Evolutionary conservation across 2,113 vertebrate genomes (phyloP).

Genomic region (Drymodes brunneopygia): DNA sequence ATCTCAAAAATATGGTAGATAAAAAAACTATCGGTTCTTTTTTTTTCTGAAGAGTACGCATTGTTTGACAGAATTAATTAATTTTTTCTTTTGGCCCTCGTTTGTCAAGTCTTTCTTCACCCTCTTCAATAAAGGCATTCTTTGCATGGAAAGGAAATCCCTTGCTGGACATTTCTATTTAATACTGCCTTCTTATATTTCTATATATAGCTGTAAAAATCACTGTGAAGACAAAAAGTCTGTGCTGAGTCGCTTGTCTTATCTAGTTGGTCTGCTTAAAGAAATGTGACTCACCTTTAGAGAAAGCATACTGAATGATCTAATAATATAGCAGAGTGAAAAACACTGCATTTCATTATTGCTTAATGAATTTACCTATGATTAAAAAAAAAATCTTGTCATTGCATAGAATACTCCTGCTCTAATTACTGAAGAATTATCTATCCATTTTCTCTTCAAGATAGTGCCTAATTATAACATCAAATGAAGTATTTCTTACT

Average conservation of each 20-base stretch:
- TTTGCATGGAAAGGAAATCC: neutral
- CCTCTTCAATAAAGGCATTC: neutral
- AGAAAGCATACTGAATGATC: neutral
- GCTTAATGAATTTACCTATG: neutral
- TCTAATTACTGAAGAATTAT: neutral
- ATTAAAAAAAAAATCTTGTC: neutral
- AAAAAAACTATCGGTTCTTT: neutral
- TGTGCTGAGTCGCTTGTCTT: neutral
- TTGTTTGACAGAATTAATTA: neutral
- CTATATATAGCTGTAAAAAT: neutral
- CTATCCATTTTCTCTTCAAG: neutral
- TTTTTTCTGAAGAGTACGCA: neutral
- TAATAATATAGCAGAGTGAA: neutral
- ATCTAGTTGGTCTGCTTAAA: neutral
- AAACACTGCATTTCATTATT: neutral
- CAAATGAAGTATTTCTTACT: neutral
- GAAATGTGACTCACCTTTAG: neutral
- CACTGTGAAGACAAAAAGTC: neutral
- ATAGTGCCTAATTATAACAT: neutral
- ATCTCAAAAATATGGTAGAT: neutral
- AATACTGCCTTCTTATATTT: neutral
- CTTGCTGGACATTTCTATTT: neutral
- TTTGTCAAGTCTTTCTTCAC: neutral
- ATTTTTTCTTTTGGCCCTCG: neutral
- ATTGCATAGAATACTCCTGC: neutral